phyloP scores from a whole-genome alignment of 2,113 vertebrate species.

The Tiliqua scincoides region DNA sequence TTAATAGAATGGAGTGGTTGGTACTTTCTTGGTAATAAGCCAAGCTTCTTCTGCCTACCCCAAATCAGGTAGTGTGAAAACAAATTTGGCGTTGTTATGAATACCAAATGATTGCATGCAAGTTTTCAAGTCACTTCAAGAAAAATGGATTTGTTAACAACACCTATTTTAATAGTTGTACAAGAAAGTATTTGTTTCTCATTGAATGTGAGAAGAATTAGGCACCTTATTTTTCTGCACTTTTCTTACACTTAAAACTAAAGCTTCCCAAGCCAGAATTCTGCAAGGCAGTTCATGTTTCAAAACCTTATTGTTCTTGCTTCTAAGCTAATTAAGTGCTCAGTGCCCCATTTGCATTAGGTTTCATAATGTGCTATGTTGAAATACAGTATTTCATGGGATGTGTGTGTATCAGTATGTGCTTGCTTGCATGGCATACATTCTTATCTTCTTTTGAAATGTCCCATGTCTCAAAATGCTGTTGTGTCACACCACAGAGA shows the following conservation, averaged over 20 bases:
- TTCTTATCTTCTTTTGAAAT: not conserved
- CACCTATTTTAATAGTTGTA: constrained; percentile 52
- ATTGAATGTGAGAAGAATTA: constrained; percentile 26
- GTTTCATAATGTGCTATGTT: not conserved
- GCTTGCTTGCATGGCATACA: not conserved
- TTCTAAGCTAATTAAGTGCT: constrained; percentile 26
- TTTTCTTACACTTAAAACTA: not conserved
- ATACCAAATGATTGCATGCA: constrained; percentile 53
- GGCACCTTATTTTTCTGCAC: constrained; percentile 14
- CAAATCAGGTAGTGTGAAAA: constrained; percentile 50
- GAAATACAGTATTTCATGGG: not conserved
- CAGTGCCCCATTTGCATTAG: constrained; percentile 59
- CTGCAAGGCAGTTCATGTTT: constrained; percentile 32
- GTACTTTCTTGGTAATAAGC: constrained; percentile 67
- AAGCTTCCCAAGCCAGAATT: constrained; percentile 6
- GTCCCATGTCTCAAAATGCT: not conserved
- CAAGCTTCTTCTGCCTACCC: constrained; percentile 35
- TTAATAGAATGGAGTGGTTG: constrained; percentile 54
- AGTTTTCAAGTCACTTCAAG: constrained; percentile 48
- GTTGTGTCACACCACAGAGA: not conserved
- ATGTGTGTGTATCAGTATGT: not conserved
- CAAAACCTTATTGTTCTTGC: constrained; percentile 39
- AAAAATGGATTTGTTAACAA: constrained; percentile 42
- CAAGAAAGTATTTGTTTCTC: constrained; percentile 51
- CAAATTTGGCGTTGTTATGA: constrained; percentile 57